phyloP scores from a whole-genome alignment of 2,888 invertebrate species.

The Drosophila demipolita region DNA sequence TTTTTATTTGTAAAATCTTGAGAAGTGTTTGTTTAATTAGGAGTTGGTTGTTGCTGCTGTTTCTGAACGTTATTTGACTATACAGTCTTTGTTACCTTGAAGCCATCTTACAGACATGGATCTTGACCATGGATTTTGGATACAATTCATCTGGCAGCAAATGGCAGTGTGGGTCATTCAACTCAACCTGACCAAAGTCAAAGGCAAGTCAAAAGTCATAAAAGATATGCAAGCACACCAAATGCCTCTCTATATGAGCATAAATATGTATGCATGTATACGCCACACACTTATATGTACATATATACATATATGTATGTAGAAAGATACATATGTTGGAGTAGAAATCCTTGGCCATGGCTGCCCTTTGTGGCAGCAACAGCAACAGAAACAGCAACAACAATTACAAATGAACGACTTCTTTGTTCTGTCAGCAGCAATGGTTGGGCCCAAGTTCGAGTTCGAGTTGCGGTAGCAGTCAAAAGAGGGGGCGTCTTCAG shows the following conservation, averaged over 20 bases:
- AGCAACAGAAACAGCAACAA: conserved; percentile 63
- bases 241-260: conserved; percentile 47
- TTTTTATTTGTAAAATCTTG: not conserved
- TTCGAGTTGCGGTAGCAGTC: conserved; percentile 69
- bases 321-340: conserved; percentile 40
- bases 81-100: conserved; percentile 5
- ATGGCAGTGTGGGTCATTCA: conserved; percentile 67
- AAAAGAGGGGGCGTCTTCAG: conserved; percentile 72
- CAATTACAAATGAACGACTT: conserved; percentile 84
- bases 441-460: conserved; percentile 50
- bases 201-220: conserved; percentile 78
- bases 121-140: conserved; percentile 51
- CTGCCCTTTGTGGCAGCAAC: conserved; percentile 57
- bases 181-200: conserved; percentile 60
- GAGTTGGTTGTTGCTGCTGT: conserved; percentile 6
- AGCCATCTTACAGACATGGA: conserved; percentile 21
- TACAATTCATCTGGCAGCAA: conserved; percentile 39
- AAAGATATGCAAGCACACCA: conserved; percentile 72
- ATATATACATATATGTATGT: not conserved
- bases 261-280: conserved; percentile 36
- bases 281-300: conserved; percentile 7
- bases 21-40: conserved; percentile 14
- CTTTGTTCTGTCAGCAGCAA: conserved; percentile 83
- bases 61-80: not conserved
- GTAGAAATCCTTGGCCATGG: conserved; percentile 65